Base-by-base conservation (phyloP, 2,113 vertebrate genomes). In the Varanus komodoensis region DNA sequence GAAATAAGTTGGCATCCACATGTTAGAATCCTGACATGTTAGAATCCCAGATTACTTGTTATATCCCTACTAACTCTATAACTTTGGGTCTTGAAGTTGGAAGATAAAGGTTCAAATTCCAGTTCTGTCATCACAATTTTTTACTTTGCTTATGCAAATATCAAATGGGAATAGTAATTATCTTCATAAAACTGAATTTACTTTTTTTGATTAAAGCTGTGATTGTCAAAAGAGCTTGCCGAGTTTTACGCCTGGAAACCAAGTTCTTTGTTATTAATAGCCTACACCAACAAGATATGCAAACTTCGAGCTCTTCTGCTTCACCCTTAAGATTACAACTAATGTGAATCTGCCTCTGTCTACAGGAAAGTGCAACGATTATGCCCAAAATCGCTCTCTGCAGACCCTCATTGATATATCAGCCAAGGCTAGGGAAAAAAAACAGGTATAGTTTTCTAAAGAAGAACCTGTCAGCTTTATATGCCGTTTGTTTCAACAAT, bases 341-440 rank as follows among this genome's bases (percentile, higher is more conserved):
- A 79, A 87, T n/a, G 34, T 75, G 80, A 21, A 29, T 77, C 9
- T 89, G 34, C 50, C 88, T 80, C 74, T 64, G 61, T 25, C 84
- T 80, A 54, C 64, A 90, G 89, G 80, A 80, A 85, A 86, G 2
- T 57, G 6, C 64, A 86, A 90, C 34, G 48, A 80, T n/a, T 50
- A 32, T 54, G 67, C n/a, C 27, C 61, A 69, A 21, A 38, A 71
- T 44, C 25, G 67, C 50, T 86, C 83, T 17, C 83, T 86, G 27
- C 83, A 90, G 29, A 80, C n/a, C 25, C 48, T 90, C 34, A 90
- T 86, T 86, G 89, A 90, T 86, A 71, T 86, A 71, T 86, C 89
- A 80, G 25, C 83, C 50, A 50, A 71, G 44, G 54, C 89, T 64
- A 80, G 50, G 67, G 71, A 79, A 21, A 79, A 90, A 57, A 11